Base-by-base conservation (phyloP, 2,113 vertebrate genomes). In the Numida meleagris region DNA sequence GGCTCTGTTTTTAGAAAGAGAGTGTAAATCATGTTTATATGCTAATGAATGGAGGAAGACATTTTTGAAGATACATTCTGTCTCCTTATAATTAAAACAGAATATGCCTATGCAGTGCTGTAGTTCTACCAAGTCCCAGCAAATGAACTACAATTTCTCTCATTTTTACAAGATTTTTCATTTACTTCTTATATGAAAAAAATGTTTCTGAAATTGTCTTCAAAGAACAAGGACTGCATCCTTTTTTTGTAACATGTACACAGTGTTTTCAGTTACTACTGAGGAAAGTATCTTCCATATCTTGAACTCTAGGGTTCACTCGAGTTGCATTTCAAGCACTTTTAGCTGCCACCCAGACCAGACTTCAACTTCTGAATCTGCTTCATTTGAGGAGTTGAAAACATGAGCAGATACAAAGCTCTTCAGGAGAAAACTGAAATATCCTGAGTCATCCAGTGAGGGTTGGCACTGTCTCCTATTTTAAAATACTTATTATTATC, bases 241-340 rank as follows among this genome's bases (percentile, higher is more conserved):
- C n/a, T n/a, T 71, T 82, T 88, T 88, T 36, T 88, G 80, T 89
- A 74, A 51, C 3, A 68, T 29, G 45, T 63, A 23, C 33, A 11
- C 34, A 21, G 3, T 77, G 70, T 81, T 92, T 95, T 63, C 88
- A 40, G 61, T 74, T 86, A n/a, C 51, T 88, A 10, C 33, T 67
- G 73, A 74, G 50, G 65, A 90, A 81, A 34, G 29, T 78, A 84
- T 59, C 58, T 90, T 84, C 89, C 0, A 0, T 76, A 4, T 78
- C 65, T 53, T 58, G 74, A 89, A 63, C 92, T 92, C 92, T 93
- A 96, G 93, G 91, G 86, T 92, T 96, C 96, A 93, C 86, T 93
- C 86, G 89, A 89, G 93, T 48, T 84, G 42, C 95, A 89, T 93
- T 90, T 95, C 83, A 90, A 79, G 61, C 33, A 18, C 51, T 93